A percentile compares a stretch with the other conserved stretches of the same genome.
Conservation (phyloP, 2,113 vertebrate species). For the Rostratula benghalensis region DNA sequence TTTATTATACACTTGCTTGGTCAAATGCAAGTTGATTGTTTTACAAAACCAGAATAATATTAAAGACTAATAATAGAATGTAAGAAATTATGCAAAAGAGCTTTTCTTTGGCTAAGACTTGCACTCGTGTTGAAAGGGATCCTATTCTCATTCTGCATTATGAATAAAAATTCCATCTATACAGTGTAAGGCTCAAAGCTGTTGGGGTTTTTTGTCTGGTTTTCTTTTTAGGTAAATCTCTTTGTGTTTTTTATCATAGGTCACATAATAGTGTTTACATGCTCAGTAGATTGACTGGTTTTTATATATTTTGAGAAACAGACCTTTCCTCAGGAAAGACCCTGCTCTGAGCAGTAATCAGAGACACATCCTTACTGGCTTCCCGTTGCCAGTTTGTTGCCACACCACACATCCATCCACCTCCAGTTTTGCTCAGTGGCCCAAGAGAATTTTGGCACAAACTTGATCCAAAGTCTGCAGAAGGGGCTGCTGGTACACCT, state of each 20-base stretch:
- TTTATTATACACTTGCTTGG: neutral
- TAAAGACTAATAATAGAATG: neutral
- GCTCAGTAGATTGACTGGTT: neutral
- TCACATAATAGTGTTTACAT: neutral
- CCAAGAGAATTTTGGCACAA: neutral
- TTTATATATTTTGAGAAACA: neutral
- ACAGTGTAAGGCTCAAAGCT: neutral
- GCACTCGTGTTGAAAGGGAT: neutral
- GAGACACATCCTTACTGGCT: neutral
- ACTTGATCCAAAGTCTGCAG: neutral
- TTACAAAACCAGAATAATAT: neutral
- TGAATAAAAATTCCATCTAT: neutral
- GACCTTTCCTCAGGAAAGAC: neutral
- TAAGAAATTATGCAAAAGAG: neutral
- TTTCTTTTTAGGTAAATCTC: neutral
- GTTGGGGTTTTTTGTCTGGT: neutral
- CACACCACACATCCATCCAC: rapidly evolving
- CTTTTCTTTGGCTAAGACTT: neutral
- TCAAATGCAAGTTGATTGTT: neutral
- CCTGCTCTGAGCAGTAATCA: neutral
- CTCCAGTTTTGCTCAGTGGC: neutral
- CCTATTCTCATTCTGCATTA: neutral
- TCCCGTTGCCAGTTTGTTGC: neutral
- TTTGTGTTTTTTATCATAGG: neutral
- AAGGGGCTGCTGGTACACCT: neutral